A percentile compares a stretch with the other conserved stretches of the same genome.
These are phyloP conservation scores for Piprites chloris DNA, from an alignment of 2,113 vertebrate species.

Conservation along the genomic window DNA sequence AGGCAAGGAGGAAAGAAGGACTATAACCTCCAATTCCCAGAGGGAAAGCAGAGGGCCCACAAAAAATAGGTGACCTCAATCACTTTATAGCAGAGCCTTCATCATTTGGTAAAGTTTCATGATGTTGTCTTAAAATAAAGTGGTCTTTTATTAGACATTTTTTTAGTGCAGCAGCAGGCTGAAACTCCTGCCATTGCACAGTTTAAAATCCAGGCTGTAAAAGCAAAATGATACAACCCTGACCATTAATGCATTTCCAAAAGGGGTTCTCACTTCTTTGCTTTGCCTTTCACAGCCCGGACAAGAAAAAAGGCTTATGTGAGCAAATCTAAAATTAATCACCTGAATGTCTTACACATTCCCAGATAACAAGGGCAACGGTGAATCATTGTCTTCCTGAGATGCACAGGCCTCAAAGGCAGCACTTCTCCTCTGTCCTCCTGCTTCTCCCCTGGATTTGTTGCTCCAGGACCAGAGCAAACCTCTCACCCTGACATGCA, in stretches of 20 bases:
- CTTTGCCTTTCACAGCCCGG: neutral
- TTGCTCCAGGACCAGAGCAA: neutral
- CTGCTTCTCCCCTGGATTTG: neutral
- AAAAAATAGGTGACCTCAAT: neutral
- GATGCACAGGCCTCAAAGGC: neutral
- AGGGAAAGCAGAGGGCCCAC: neutral
- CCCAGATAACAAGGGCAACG: constrained; percentile 5
- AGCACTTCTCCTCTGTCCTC: neutral
- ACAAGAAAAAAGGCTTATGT: constrained; percentile 13
- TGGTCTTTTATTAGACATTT: neutral
- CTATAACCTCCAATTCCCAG: neutral
- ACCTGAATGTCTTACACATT: neutral
- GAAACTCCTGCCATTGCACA: neutral
- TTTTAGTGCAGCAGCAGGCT: neutral
- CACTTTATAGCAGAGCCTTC: neutral
- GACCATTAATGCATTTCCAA: neutral
- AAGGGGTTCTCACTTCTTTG: neutral
- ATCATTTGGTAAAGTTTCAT: neutral
- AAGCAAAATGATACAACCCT: neutral
- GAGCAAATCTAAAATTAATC: constrained; percentile 49
- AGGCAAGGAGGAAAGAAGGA: neutral
- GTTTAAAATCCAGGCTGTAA: constrained; percentile 10
- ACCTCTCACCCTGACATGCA: fast-evolving
- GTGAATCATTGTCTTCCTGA: neutral
- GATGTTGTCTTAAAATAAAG: neutral